phyloP scores from a whole-genome alignment of 2,888 invertebrate species.

The Rotaria macrura region DNA sequence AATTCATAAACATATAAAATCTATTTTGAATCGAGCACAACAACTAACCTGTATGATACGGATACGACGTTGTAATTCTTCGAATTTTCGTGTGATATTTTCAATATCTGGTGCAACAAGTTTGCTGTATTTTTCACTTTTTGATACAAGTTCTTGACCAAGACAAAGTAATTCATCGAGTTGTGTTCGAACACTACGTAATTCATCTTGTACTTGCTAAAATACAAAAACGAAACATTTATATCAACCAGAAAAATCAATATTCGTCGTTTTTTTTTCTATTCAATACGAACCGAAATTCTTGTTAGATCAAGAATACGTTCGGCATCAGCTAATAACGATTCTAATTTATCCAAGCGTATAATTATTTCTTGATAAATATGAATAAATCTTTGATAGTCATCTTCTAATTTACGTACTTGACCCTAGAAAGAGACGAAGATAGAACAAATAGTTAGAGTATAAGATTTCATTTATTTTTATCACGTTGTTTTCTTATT shows the following conservation, averaged over 20 bases:
- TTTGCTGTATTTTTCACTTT: slow-evolving; percentile 20
- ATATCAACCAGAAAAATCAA: no score
- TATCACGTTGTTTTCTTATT: no score
- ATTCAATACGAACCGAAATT: background rate
- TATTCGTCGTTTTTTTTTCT: background rate
- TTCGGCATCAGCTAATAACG: slow-evolving; percentile 2
- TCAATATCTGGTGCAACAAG: slow-evolving; percentile 13
- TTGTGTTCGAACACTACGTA: background rate
- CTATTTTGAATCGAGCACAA: background rate
- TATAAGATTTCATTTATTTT: no score
- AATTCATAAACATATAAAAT: background rate
- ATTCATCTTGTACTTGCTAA: slow-evolving; percentile 12
- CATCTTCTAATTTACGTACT: slow-evolving; percentile 1
- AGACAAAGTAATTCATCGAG: background rate
- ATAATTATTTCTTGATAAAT: background rate
- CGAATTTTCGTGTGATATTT: slow-evolving; percentile 9
- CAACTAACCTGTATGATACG: background rate
- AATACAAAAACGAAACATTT: background rate
- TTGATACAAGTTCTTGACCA: slow-evolving; percentile 11
- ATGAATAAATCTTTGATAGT: background rate
- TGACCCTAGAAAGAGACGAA: background rate
- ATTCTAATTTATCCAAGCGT: background rate
- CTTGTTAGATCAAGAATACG: background rate
- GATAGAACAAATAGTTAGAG: background rate
- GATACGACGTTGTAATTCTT: slow-evolving; percentile 15